Base-by-base conservation (phyloP, 2,888 invertebrate genomes). In the Diplolepis rosae region DNA sequence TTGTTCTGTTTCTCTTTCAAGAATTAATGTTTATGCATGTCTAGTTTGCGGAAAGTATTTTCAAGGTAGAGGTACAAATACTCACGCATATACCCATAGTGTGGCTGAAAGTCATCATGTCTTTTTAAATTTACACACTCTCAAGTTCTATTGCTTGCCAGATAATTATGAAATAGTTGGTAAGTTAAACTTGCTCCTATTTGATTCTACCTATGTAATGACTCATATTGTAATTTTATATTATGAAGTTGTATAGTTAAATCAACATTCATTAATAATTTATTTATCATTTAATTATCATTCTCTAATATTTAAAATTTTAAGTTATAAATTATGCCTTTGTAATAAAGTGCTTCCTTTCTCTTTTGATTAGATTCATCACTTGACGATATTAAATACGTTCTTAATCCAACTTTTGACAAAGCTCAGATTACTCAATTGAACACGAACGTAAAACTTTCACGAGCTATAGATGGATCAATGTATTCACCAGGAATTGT, bases 151-250 rank as follows among this genome's bases (percentile, higher is more conserved):
- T 89, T 99, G 99, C 87, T 91, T 99, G 74, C 99, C 99, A 0
- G 99, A 99, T 87, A 99, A 99, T 89, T 99, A 99, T 90, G 98
- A 99, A 92, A 97, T 99, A 81, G 96, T 98, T 82, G 98, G 97
- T 94, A 91, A 92, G 88, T 73, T 68, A 11, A 4, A 68, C 3
- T 39, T 51, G 32, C 6, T 50, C 28, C 27, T 24, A 42, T n/a
- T n/a, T n/a, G n/a, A n/a, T n/a, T n/a, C n/a, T n/a, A n/a, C n/a
- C n/a, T n/a, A n/a, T n/a, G n/a, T n/a, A n/a, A n/a, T n/a, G n/a
- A n/a, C 65, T 56, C 5, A 13, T 67, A 35, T 13, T 35, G 24
- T 65, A 35, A 1, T 18, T 50, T 65, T 54, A 52, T 9, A 13
- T 35, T n/a, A 28, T 9, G 39, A 3, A 48, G 18, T 61, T 52